phyloP scores from a whole-genome alignment of 2,797 vertebrate genomes.

The Trachurus trachurus region DNA sequence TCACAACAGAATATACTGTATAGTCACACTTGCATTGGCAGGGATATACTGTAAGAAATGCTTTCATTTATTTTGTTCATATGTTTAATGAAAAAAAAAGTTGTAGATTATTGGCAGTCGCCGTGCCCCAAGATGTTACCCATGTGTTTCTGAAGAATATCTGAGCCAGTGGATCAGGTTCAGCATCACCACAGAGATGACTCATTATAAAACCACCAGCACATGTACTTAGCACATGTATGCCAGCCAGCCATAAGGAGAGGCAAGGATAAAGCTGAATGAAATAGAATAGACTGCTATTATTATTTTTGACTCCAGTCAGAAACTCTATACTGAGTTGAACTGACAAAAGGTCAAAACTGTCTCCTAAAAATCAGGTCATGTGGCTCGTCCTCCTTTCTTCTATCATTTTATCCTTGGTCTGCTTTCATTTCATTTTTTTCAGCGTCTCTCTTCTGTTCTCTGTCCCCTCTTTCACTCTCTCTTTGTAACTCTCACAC shows the following conservation, averaged over 20 bases:
- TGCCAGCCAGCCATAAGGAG: background rate
- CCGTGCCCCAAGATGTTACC: background rate
- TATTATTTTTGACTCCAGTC: conserved; percentile 39
- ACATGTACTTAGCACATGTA: background rate
- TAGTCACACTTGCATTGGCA: background rate
- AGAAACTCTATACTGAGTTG: conserved; percentile 39
- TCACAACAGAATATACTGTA: conserved; percentile 13
- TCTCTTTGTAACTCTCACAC: conserved; percentile 55
- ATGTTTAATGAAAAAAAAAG: background rate
- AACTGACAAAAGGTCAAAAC: conserved; percentile 62
- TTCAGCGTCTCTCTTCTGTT: conserved; percentile 37
- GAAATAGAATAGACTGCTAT: background rate
- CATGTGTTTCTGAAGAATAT: background rate
- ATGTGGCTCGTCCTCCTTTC: conserved; percentile 48
- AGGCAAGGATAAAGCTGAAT: conserved; percentile 32
- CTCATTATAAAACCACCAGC: conserved; percentile 7
- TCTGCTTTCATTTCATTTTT: conserved; percentile 46
- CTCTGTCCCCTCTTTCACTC: conserved; percentile 47
- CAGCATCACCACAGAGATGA: conserved; percentile 2
- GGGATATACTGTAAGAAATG: background rate
- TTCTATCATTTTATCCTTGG: conserved; percentile 35
- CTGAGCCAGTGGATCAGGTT: conserved; percentile 16
- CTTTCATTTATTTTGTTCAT: background rate
- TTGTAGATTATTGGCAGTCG: background rate
- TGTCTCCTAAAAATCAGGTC: conserved; percentile 55